A percentile compares a stretch with the other conserved stretches of the same genome.
These are phyloP conservation scores for Lamproptera curius DNA, from an alignment of 2,888 invertebrate genomes.

Conservation along the genomic window DNA sequence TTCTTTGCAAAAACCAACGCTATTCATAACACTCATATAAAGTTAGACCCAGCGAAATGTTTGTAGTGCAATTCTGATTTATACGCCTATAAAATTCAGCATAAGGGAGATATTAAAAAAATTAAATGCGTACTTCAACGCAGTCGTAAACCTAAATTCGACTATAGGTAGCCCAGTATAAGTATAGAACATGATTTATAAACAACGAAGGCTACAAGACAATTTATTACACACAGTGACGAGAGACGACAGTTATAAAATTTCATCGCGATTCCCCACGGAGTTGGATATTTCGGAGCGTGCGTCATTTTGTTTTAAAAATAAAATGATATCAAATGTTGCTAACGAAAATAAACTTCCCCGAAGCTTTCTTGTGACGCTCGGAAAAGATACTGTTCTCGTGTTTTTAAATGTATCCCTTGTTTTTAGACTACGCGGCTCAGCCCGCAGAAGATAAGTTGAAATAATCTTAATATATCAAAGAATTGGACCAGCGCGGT, in stretches of 20 bases:
- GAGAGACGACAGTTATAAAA: constrained; percentile 40
- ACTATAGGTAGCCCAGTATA: constrained; percentile 16
- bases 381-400: constrained; percentile 42
- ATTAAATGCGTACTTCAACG: not conserved
- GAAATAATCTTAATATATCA: no score
- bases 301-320: constrained; percentile 60
- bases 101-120: no score
- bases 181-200: constrained; percentile 25
- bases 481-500: no score
- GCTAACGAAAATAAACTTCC: constrained; percentile 51
- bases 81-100: no score
- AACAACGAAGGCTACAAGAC: constrained; percentile 26
- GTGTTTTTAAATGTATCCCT: constrained; percentile 29
- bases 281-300: constrained; percentile 44
- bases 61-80: no score
- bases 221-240: constrained; percentile 28
- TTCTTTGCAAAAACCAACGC: no score
- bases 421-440: no score
- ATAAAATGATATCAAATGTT: constrained; percentile 41
- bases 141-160: not conserved
- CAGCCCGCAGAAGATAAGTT: no score
- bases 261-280: constrained; percentile 46
- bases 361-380: constrained; percentile 41
- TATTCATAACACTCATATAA: no score
- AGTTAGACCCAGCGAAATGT: no score